Base-by-base conservation (phyloP, 2,113 vertebrate species). In the Cisticola juncidis region DNA sequence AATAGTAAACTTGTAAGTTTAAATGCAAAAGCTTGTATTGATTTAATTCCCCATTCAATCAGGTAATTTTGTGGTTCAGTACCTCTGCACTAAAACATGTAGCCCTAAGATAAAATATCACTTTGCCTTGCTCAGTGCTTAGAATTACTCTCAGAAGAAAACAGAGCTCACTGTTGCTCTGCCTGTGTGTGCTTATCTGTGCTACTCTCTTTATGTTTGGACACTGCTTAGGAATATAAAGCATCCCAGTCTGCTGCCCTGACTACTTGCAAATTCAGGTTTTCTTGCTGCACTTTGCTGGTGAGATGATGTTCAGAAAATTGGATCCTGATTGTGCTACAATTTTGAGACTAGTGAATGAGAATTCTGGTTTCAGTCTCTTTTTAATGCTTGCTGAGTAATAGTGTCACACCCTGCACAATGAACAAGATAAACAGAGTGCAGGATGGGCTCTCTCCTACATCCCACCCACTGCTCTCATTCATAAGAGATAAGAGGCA, bases 21-120 rank as follows among this genome's bases (percentile, higher is more conserved):
- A 61, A 85, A 92, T 91, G 78, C 62, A 93, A 90, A 95, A 92
- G n/a, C 76, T 83, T 86, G 50, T 88, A 90, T 85, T 94, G 87
- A 91, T 93, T 93, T 66, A 66, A 88, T 87, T 79, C 42, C 17
- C 36, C 15, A 51, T 79, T 94, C 90, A 92, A 83, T 62, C 35
- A 51, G 42, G 54, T 44, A 25, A 66, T 95, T 94, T 70, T 93
- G 66, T 73, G 93, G 35, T 82, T 81, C 74, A 72, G 61, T 79
- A 87, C 45, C 56, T 53, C 68, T 57, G 51, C 44, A 86, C 79
- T 93, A 85, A 76, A 85, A 68, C n/a, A 42, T 8, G 36, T 50
- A 91, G 18, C 29, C 53, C 61, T 80, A 78, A 91, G 9, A 70
- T 28, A 94, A 85, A 87, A 54, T 82, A 62, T 6, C 29, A 50